phyloP scores from a whole-genome alignment of 2,797 vertebrate genomes.

The Pangasius macronema region DNA sequence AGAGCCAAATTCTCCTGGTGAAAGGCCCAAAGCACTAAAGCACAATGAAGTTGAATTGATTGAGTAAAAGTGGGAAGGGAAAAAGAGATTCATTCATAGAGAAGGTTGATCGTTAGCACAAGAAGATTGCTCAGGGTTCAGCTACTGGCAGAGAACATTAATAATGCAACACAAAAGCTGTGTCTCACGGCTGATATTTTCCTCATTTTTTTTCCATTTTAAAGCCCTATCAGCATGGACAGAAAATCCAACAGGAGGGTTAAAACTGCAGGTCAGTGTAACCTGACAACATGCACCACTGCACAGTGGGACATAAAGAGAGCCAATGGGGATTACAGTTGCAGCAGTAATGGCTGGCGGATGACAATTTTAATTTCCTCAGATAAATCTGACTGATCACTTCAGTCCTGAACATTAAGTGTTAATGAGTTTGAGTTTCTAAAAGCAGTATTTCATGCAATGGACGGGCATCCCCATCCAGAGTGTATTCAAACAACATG shows the following conservation, averaged over 20 bases:
- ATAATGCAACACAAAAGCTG: conserved; percentile 45
- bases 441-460: neutral
- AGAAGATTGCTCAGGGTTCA: conserved; percentile 40
- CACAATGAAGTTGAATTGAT: conserved; percentile 30
- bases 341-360: neutral
- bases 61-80: conserved; percentile 9
- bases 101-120: conserved; percentile 28
- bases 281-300: neutral
- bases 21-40: conserved; percentile 25
- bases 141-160: conserved; percentile 42
- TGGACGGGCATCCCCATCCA: neutral
- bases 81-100: conserved; percentile 29
- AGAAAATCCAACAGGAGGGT: neutral
- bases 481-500: neutral
- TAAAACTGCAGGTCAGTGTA: conserved; percentile 6
- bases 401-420: neutral
- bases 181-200: conserved; percentile 19
- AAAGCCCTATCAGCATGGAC: conserved; percentile 18
- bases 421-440: conserved; percentile 4
- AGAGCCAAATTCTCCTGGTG: conserved; percentile 33
- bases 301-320: neutral
- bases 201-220: conserved; percentile 30
- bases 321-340: neutral
- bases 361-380: neutral
- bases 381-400: neutral